phyloP scores from a whole-genome alignment of 2,888 invertebrate genomes.

The Mimumesa dahlbomi region DNA sequence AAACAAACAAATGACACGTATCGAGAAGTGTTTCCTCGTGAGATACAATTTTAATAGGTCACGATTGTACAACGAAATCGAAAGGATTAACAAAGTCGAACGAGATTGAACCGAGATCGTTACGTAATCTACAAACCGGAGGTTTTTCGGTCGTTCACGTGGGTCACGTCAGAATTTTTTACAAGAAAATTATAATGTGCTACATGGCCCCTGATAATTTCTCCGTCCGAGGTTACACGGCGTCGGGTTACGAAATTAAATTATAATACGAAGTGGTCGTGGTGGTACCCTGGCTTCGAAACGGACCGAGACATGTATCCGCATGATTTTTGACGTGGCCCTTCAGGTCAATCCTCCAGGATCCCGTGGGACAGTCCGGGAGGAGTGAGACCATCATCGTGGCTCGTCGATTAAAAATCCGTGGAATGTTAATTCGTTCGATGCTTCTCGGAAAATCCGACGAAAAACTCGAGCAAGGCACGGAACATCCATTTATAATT shows the following conservation, averaged over 20 bases:
- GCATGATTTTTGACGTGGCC: conserved; percentile 46
- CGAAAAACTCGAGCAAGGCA: too few relatives aligned
- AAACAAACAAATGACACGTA: too few relatives aligned
- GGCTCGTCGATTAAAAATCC: conserved; percentile 1
- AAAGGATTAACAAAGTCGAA: too few relatives aligned
- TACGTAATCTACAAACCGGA: conserved; percentile 5
- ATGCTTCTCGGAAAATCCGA: not conserved
- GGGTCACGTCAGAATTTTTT: conserved; percentile 12
- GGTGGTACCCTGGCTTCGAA: conserved; percentile 49
- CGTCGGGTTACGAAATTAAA: conserved; percentile 74
- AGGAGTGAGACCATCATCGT: conserved; percentile 20
- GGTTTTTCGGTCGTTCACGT: not conserved
- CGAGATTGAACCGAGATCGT: too few relatives aligned
- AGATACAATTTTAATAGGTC: too few relatives aligned
- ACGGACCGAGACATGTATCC: conserved; percentile 31
- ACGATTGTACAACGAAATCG: too few relatives aligned
- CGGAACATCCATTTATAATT: too few relatives aligned
- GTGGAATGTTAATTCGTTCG: not conserved
- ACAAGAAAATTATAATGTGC: conserved; percentile 55
- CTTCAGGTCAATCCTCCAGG: conserved; percentile 43
- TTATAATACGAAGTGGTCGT: conserved; percentile 67
- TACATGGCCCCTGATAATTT: conserved; percentile 47
- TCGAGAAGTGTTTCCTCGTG: too few relatives aligned
- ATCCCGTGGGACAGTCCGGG: conserved; percentile 42
- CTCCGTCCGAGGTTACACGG: conserved; percentile 45